Percentiles rank a stretch among this genome's conserved stretches.
Conservation (phyloP, 2,888 invertebrate species). For the Drosophila multiciliata region DNA sequence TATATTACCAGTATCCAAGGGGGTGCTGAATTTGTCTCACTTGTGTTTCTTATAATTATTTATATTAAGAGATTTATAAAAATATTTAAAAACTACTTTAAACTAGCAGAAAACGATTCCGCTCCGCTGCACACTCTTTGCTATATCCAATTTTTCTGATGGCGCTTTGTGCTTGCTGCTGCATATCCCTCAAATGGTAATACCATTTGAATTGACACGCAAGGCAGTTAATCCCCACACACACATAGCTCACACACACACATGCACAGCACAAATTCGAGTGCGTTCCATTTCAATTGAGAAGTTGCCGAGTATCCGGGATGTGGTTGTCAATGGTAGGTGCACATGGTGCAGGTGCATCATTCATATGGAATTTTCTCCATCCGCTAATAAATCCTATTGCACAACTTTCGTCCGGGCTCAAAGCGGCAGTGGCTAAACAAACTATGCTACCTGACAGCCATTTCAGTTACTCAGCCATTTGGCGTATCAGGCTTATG, state of each 20-base stretch:
- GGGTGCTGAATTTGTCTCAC: background rate
- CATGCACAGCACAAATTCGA: slow-evolving; percentile 5
- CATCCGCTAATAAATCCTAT: slow-evolving; percentile 75
- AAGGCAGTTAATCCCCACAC: slow-evolving; percentile 40
- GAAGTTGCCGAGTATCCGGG: slow-evolving; percentile 14
- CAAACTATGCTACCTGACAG: slow-evolving; percentile 36
- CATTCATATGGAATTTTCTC: slow-evolving; percentile 68
- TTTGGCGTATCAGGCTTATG: slow-evolving; percentile 47
- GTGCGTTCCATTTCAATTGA: slow-evolving; percentile 46
- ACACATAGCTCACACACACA: background rate
- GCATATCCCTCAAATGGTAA: slow-evolving; percentile 22
- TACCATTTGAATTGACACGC: slow-evolving; percentile 59
- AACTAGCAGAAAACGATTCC: background rate
- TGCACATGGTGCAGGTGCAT: slow-evolving; percentile 21
- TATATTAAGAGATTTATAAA: background rate
- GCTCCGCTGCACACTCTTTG: background rate
- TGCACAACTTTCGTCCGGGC: slow-evolving; percentile 45
- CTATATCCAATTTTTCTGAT: background rate
- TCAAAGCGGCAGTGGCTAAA: slow-evolving; percentile 20
- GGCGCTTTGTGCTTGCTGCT: slow-evolving; percentile 11
- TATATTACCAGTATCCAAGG: background rate
- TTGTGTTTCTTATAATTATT: background rate
- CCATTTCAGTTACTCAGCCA: slow-evolving; percentile 44
- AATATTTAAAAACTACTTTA: background rate
- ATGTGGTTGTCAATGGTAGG: slow-evolving; percentile 11